phyloP scores from a whole-genome alignment of 92 coral and sea anemone genomes.

The Porites lobata region DNA sequence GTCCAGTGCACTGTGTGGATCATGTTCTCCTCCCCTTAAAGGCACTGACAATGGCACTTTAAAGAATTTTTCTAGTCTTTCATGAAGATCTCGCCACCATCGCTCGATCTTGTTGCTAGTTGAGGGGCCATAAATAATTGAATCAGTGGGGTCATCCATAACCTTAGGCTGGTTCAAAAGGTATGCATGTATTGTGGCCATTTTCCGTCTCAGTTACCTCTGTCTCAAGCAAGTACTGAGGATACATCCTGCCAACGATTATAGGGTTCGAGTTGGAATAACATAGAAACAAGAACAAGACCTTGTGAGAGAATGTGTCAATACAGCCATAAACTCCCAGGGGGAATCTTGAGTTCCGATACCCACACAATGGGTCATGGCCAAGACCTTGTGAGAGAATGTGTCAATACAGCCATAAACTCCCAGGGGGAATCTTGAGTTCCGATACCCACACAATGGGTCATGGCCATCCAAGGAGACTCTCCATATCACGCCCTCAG shows the following conservation, averaged over 20 bases:
- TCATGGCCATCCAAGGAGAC: conserved; percentile 69
- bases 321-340: conserved; percentile 67
- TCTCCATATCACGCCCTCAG: conserved; percentile 71
- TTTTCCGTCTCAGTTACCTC: background rate
- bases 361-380: conserved; percentile 71
- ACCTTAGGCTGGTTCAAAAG: background rate
- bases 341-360: conserved; percentile 54
- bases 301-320: conserved; percentile 60
- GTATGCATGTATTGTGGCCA: too few species aligned
- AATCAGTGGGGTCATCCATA: conserved; percentile 72
- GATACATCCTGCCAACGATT: conserved; percentile 57
- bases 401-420: conserved; percentile 74
- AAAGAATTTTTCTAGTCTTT: conserved; percentile 63
- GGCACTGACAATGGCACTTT: conserved; percentile 58
- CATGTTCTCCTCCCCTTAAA: conserved; percentile 70
- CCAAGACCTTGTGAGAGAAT: conserved; percentile 33
- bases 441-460: conserved; percentile 75
- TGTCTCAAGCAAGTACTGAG: conserved; percentile 44
- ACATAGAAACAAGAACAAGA: conserved; percentile 38
- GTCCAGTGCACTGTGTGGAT: conserved; percentile 32
- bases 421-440: conserved; percentile 25
- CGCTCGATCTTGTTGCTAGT: conserved; percentile 79
- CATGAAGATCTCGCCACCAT: conserved; percentile 82
- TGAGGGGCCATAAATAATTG: conserved; percentile 80
- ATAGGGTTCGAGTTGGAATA: conserved; percentile 61